These are phyloP conservation scores for Alosa alosa DNA, from an alignment of 2,113 vertebrate species.

Conservation along the genomic window DNA sequence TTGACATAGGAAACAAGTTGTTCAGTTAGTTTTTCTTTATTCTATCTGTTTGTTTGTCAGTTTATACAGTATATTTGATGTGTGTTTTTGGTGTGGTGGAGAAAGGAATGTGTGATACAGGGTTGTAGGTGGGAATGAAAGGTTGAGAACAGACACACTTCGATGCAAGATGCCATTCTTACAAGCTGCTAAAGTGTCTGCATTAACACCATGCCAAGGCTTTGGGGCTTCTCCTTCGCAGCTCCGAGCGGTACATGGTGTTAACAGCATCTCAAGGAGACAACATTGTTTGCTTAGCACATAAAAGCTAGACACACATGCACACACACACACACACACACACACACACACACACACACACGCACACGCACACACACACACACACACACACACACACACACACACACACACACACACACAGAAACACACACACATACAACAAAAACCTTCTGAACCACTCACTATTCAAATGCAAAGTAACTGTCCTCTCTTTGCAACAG, in stretches of 20 bases:
- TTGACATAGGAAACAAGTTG: not conserved
- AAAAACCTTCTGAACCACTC: not conserved
- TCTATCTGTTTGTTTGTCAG: not conserved
- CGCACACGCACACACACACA: not conserved
- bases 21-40: not conserved
- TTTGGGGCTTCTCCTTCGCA: constrained; percentile 23
- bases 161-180: constrained; percentile 28
- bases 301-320: constrained; percentile 3
- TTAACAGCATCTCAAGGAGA: constrained; percentile 21
- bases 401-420: not conserved
- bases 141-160: not conserved
- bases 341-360: not conserved
- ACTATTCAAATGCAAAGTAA: not conserved
- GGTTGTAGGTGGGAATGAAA: not conserved
- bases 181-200: constrained; percentile 25
- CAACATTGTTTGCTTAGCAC: constrained; percentile 10
- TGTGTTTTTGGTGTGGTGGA: not conserved
- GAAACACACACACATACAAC: not conserved
- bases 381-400: not conserved
- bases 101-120: not conserved
- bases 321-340: not conserved
- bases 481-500: not conserved
- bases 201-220: constrained; percentile 29
- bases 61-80: not conserved
- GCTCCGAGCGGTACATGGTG: not conserved